These are phyloP conservation scores for Shargacucullia verbasci DNA, from an alignment of 2,888 invertebrate genomes.

Conservation along the genomic window DNA sequence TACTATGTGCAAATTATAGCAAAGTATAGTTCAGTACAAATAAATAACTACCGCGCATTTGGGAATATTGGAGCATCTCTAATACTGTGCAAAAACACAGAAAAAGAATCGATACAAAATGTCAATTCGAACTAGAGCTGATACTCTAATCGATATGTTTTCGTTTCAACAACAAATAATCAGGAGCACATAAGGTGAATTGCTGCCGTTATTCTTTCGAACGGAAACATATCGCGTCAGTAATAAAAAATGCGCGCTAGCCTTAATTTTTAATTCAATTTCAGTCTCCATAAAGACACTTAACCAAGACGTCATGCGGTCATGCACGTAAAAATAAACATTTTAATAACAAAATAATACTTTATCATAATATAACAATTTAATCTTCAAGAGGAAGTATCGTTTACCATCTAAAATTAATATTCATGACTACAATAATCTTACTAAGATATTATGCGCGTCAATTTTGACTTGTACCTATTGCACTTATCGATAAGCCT, in stretches of 20 bases:
- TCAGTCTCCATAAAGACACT: constrained; percentile 62
- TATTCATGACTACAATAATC: constrained; percentile 42
- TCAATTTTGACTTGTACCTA: constrained; percentile 81
- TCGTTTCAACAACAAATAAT: no score
- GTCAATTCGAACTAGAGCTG: not conserved
- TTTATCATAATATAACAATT: constrained; percentile 54
- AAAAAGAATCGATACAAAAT: not conserved
- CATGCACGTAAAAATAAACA: constrained; percentile 56
- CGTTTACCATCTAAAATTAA: constrained; percentile 28
- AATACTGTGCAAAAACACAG: not conserved
- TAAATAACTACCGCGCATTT: constrained; percentile 39
- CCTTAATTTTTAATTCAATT: constrained; percentile 51
- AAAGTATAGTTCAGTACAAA: constrained; percentile 48
- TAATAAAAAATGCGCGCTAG: constrained; percentile 38
- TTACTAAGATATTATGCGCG: constrained; percentile 63
- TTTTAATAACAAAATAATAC: constrained; percentile 56
- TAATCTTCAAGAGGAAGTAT: constrained; percentile 32
- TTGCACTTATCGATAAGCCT: constrained; percentile 69
- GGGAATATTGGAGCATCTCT: constrained; percentile 10
- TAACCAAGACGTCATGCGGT: constrained; percentile 53
- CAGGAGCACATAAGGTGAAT: no score
- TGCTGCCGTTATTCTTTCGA: no score
- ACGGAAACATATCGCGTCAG: constrained; percentile 1
- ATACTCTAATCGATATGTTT: not conserved
- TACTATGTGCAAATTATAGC: constrained; percentile 53